Base-by-base conservation (phyloP, 2,888 invertebrate species). In the Sinodicranocentrus sp. region DNA sequence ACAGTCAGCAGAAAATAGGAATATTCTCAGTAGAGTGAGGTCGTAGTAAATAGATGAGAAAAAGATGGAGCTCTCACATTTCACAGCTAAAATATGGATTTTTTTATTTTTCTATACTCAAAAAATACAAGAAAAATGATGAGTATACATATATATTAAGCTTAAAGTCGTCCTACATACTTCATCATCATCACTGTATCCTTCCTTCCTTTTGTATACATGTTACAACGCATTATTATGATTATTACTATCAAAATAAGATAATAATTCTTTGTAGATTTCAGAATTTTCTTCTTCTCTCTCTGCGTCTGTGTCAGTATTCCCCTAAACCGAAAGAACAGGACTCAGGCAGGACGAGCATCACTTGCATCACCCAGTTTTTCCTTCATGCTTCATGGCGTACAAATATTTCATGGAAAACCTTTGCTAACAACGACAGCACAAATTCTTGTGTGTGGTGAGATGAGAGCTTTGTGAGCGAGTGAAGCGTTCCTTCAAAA, bases 241-340 rank as follows among this genome's bases (percentile, higher is more conserved):
- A 77, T 67, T 77, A 68, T 77, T 68, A 61, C 59, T 19, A 77
- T 59, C 68, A 59, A 78, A 78, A 71, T 78, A 78, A 71, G 70
- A 78, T 78, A 77, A 77, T 67, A 78, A 78, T 77, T 77, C 68
- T 77, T 59, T 54, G 33, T 57, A 68, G 67, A 77, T 77, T 77
- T 77, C 43, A 77, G 67, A 26, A 6, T 54, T 61, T 28, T n/a
- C 1, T 17, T 15, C 33, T 61, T 61, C n/a, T 61, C 21, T 48
- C n/a, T 48, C 8, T 48, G 48, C 15, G 23, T 21, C 19, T 61
- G 26, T n/a, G 61, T 25, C 23, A 57, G 57, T 57, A 1, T 19
- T 57, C 5, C 6, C 15, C 15, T 48, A 3, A 10, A 19, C 6
- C 19, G 3, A 21, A 57, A 57, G 6, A 19, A 23, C 3, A n/a